Percentiles rank a stretch among this genome's conserved stretches.
phyloP scores from a whole-genome alignment of 1,140 invertebrate species.

The Potamilus streckersoni region DNA sequence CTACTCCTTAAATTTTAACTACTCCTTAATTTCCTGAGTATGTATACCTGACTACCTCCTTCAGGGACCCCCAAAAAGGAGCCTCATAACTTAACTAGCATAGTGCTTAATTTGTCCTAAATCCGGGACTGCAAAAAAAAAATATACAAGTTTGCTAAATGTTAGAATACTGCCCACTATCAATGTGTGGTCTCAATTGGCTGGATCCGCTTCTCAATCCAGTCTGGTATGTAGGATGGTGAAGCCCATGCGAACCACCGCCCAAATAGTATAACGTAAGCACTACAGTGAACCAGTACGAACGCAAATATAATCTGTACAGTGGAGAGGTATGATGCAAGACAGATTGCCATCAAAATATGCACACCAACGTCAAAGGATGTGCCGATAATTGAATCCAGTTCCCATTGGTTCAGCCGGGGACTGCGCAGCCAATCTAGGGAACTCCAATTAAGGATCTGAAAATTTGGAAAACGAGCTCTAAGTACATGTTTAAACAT shows the following conservation, averaged over 20 bases:
- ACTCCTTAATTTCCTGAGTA: too few species aligned
- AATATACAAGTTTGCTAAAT: too few species aligned
- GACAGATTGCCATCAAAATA: constrained; percentile 38
- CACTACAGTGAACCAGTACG: constrained; percentile 27
- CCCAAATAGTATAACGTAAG: constrained; percentile 41
- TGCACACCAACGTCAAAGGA: constrained; percentile 55
- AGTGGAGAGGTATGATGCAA: constrained; percentile 37
- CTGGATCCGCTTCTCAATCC: constrained; percentile 48
- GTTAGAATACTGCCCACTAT: too few species aligned
- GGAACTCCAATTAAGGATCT: constrained; percentile 62
- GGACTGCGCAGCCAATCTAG: constrained; percentile 51
- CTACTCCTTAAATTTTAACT: too few species aligned
- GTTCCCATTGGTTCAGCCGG: constrained; percentile 33
- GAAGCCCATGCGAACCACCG: constrained; percentile 52
- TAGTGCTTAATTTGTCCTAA: too few species aligned
- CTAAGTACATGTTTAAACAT: not conserved
- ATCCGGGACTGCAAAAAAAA: too few species aligned
- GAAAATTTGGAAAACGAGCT: constrained; percentile 8
- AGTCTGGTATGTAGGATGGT: constrained; percentile 42
- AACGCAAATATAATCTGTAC: constrained; percentile 39
- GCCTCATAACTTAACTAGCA: too few species aligned
- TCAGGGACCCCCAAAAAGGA: too few species aligned
- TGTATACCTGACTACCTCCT: too few species aligned
- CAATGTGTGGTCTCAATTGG: constrained; percentile 4
- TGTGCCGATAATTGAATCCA: constrained; percentile 52